These are phyloP conservation scores for Drosophila littoralis DNA, from an alignment of 1,140 invertebrate genomes.

Conservation along the genomic window DNA sequence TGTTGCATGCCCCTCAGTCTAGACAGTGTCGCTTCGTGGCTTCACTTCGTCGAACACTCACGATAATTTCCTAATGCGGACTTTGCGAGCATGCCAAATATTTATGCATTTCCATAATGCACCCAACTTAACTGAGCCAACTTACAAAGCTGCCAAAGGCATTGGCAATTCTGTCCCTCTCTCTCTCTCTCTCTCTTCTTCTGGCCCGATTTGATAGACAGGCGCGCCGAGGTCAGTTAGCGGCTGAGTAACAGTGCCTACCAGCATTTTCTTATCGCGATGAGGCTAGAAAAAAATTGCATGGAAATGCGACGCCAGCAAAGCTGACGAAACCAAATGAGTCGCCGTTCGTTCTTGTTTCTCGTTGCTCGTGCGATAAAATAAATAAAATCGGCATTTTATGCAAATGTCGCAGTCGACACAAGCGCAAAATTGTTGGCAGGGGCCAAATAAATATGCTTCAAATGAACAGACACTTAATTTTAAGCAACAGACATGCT, in stretches of 20 bases:
- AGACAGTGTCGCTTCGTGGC: slow-evolving; percentile 23
- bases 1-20: slow-evolving; percentile 33
- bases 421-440: slow-evolving; percentile 12
- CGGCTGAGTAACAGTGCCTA: background rate
- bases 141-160: background rate
- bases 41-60: slow-evolving; percentile 20
- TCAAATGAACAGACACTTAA: slow-evolving; percentile 30
- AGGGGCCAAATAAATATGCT: slow-evolving; percentile 69
- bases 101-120: slow-evolving; percentile 27
- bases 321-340: slow-evolving; percentile 51
- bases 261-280: slow-evolving; percentile 15
- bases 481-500: slow-evolving; percentile 13
- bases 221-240: background rate
- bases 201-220: slow-evolving; percentile 13
- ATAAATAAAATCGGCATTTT: slow-evolving; percentile 81
- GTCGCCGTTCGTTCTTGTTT: slow-evolving; percentile 37
- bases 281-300: slow-evolving; percentile 43
- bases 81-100: slow-evolving; percentile 17
- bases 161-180: background rate
- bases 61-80: slow-evolving; percentile 34
- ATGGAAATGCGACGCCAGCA: slow-evolving; percentile 41
- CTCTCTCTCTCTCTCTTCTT: background rate
- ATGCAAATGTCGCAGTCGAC: slow-evolving; percentile 59
- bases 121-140: slow-evolving; percentile 17
- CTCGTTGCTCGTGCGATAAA: slow-evolving; percentile 60